phyloP scores from a whole-genome alignment of 2,113 vertebrate species.

The Gambusia holbrooki region DNA sequence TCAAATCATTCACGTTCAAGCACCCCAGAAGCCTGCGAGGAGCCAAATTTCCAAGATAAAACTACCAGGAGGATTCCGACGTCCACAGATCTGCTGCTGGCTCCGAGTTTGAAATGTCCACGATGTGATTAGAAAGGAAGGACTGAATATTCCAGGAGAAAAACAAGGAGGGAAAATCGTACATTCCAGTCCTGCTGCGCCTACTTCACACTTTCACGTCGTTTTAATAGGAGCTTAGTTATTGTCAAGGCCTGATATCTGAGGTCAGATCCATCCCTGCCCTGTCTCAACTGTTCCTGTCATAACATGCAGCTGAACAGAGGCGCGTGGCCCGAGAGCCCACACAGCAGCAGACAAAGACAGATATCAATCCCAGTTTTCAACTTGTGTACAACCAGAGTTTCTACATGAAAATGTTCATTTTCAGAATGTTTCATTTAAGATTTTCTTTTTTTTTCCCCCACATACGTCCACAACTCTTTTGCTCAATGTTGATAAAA shows the following conservation, averaged over 20 bases:
- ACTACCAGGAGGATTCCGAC: conserved; percentile 10
- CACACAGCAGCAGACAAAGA: too few species aligned
- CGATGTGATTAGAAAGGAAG: not conserved
- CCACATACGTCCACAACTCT: not conserved
- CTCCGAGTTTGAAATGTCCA: conserved; percentile 17
- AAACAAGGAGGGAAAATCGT: too few species aligned
- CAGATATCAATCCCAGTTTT: too few species aligned
- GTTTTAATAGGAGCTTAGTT: not conserved
- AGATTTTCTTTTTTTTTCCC: too few species aligned
- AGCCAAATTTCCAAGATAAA: not conserved
- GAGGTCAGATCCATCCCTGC: not conserved
- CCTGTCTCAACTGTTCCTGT: too few species aligned
- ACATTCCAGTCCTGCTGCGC: not conserved
- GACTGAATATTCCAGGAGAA: not conserved
- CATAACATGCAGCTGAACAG: too few species aligned
- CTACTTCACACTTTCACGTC: not conserved
- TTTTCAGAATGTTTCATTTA: too few species aligned
- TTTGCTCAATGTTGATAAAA: not conserved
- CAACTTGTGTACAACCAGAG: too few species aligned
- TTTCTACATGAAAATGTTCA: not conserved
- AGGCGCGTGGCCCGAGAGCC: too few species aligned
- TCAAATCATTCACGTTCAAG: conserved; percentile 25
- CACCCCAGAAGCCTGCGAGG: conserved; percentile 17
- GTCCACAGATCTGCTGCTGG: conserved; percentile 5
- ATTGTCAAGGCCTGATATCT: not conserved